Evolutionary conservation across 2,797 vertebrate genomes (phyloP).

Genomic region (Semotilus atromaculatus): DNA sequence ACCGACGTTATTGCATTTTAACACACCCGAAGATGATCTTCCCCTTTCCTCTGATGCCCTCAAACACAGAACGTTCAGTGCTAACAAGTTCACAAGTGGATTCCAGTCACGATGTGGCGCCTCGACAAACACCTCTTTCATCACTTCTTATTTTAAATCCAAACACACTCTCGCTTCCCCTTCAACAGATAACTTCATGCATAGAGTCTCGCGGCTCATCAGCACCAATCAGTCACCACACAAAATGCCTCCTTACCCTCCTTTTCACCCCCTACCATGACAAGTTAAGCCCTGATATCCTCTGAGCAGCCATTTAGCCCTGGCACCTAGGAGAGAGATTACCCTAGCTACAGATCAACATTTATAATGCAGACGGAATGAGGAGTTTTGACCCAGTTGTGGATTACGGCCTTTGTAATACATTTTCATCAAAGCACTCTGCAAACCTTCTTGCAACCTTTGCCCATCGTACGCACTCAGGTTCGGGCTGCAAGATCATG

Average conservation of each 20-base stretch:
- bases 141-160: constrained; percentile 43
- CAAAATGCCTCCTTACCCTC: constrained; percentile 30
- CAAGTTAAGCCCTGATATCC: constrained; percentile 25
- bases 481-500: background rate
- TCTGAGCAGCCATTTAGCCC: constrained; percentile 29
- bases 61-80: constrained; percentile 17
- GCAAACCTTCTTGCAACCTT: constrained; percentile 29
- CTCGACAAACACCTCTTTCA: constrained; percentile 43
- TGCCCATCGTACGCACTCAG: background rate
- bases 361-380: constrained; percentile 39
- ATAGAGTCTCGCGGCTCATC: constrained; percentile 36
- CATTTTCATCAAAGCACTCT: constrained; percentile 38
- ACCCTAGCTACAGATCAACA: background rate
- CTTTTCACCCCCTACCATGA: constrained; percentile 29
- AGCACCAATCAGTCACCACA: constrained; percentile 34
- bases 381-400: constrained; percentile 50
- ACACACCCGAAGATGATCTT: constrained; percentile 31
- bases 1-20: constrained; percentile 7
- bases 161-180: constrained; percentile 25
- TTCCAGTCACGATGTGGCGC: constrained; percentile 32
- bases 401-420: constrained; percentile 53
- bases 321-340: constrained; percentile 45
- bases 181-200: constrained; percentile 36
- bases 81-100: constrained; percentile 46
- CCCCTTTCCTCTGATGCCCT: constrained; percentile 14